phyloP scores from a whole-genome alignment of 2,888 invertebrate species.

The Eupsilia transversa region DNA sequence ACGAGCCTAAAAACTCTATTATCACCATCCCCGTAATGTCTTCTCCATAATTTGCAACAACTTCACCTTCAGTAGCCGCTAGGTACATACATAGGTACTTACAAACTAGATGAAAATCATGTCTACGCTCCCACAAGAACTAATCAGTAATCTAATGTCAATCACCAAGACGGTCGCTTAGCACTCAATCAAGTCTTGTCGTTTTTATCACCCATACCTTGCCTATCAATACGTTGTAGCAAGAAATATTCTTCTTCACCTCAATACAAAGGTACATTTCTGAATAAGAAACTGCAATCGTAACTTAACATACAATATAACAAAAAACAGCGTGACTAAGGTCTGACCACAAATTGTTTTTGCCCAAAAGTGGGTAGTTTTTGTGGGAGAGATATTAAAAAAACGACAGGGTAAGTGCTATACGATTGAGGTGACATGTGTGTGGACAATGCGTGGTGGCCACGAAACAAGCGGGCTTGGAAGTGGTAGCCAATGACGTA shows the following conservation, averaged over 20 bases:
- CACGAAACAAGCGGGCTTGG: constrained; percentile 61
- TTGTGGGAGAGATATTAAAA: constrained; percentile 85
- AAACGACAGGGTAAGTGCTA: constrained; percentile 82
- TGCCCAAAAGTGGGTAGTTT: constrained; percentile 76
- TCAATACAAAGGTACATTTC: constrained; percentile 44
- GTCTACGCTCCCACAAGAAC: background rate
- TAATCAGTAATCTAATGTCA: constrained; percentile 28
- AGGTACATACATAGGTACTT: background rate
- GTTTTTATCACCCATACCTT: background rate
- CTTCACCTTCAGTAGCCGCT: background rate
- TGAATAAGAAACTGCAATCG: constrained; percentile 34
- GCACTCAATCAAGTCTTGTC: constrained; percentile 18
- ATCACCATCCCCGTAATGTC: no score
- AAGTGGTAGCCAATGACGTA: no score
- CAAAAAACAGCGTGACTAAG: constrained; percentile 72
- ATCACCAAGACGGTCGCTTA: constrained; percentile 14
- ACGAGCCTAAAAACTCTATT: no score
- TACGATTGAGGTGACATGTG: constrained; percentile 85
- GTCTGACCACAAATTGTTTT: constrained; percentile 81
- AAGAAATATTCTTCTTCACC: constrained; percentile 7
- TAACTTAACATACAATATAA: constrained; percentile 69
- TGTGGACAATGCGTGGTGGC: constrained; percentile 75
- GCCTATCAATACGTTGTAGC: constrained; percentile 22
- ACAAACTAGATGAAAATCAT: background rate
- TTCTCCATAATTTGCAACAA: background rate